Evolutionary conservation across 2,113 vertebrate species (phyloP).

Genomic region (Thamnaconus septentrionalis): DNA sequence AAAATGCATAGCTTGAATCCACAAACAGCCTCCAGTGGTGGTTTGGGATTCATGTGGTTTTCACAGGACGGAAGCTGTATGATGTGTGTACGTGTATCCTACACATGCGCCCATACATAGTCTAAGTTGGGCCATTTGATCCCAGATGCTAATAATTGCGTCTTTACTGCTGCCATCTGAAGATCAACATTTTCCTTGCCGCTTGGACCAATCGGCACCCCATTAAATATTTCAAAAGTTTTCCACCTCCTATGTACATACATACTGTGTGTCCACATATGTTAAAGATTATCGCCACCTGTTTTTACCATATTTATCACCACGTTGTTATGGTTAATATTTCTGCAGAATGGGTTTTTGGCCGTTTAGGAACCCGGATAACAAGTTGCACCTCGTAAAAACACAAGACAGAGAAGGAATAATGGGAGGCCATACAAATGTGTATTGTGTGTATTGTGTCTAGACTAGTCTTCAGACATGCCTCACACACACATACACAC

Average conservation of each 20-base stretch:
- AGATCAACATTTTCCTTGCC: neutral
- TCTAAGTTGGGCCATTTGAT: slow-evolving; percentile 6
- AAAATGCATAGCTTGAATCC: slow-evolving; percentile 9
- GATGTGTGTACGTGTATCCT: neutral
- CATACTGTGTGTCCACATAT: no score
- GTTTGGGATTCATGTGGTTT: slow-evolving; percentile 12
- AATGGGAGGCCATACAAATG: slow-evolving; percentile 52
- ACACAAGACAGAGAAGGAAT: slow-evolving; percentile 45
- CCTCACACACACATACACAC: slow-evolving; percentile 5
- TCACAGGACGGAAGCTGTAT: slow-evolving; percentile 13
- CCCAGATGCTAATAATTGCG: slow-evolving; percentile 32
- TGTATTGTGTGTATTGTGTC: slow-evolving; percentile 60
- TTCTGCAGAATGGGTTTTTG: no score
- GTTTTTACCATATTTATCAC: no score
- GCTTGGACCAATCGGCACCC: neutral
- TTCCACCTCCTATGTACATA: no score
- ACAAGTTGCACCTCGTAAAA: slow-evolving; percentile 28
- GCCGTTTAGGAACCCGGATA: no score
- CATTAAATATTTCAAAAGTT: no score
- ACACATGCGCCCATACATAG: slow-evolving; percentile 9
- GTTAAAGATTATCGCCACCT: no score
- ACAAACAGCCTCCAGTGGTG: slow-evolving; percentile 7
- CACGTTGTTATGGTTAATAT: no score
- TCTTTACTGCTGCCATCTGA: neutral
- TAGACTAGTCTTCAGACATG: slow-evolving; percentile 54